Evolutionary conservation across 2,888 invertebrate species (phyloP).

Genomic region (Drosophila flavopinicola): DNA sequence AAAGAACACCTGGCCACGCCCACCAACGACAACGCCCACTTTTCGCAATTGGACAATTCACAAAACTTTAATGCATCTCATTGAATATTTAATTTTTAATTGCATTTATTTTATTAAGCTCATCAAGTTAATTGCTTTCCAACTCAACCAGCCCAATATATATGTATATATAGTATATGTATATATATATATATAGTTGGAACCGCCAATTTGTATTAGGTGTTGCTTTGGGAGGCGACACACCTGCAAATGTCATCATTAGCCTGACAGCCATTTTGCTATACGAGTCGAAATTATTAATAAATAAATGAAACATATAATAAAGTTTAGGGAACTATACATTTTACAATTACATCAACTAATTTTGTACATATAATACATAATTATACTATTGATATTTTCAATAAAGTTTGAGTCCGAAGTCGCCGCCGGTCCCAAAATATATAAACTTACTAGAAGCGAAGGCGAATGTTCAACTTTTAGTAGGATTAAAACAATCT

Average conservation of each 20-base stretch:
- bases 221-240: background rate
- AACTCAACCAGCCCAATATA: too few relatives aligned
- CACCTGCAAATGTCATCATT: background rate
- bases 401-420: too few relatives aligned
- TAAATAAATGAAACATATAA: too few relatives aligned
- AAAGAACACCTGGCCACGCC: slow-evolving; percentile 11
- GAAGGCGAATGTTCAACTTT: too few relatives aligned
- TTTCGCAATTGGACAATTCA: slow-evolving; percentile 25
- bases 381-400: too few relatives aligned
- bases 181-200: background rate
- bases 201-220: slow-evolving; percentile 2
- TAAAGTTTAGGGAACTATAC: too few relatives aligned
- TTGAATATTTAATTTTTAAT: slow-evolving; percentile 74
- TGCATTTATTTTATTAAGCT: slow-evolving; percentile 70
- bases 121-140: slow-evolving; percentile 45
- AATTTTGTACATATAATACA: too few relatives aligned
- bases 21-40: slow-evolving; percentile 1
- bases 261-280: background rate
- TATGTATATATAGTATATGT: too few relatives aligned
- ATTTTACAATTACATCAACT: too few relatives aligned
- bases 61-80: slow-evolving; percentile 55
- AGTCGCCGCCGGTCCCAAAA: too few relatives aligned
- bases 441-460: too few relatives aligned
- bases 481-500: too few relatives aligned
- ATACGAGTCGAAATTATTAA: background rate